Evolutionary conservation across 2,888 invertebrate species (phyloP).

Genomic region (Pheosia gnoma): DNA sequence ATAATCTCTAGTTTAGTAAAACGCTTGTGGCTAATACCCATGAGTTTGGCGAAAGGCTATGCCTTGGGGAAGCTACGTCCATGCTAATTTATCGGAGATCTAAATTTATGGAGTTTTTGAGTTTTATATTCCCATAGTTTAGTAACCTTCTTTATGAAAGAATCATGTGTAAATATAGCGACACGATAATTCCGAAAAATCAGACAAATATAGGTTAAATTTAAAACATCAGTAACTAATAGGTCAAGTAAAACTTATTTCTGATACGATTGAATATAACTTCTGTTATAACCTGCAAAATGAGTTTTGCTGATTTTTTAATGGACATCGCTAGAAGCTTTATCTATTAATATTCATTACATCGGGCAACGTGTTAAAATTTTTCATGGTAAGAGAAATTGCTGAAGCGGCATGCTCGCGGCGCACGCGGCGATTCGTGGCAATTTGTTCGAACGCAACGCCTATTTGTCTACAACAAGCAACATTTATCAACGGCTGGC

Average conservation of each 20-base stretch:
- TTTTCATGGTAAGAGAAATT: constrained; percentile 54
- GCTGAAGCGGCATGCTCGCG: constrained; percentile 42
- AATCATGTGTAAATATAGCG: too few relatives aligned
- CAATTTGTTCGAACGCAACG: constrained; percentile 63
- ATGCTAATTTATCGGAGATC: too few relatives aligned
- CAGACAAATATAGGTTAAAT: too few relatives aligned
- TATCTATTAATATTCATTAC: constrained; percentile 66
- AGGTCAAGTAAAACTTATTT: background rate
- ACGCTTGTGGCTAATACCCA: too few relatives aligned
- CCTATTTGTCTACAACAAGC: constrained; percentile 69
- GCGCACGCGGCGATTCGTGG: constrained; percentile 45
- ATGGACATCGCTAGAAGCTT: constrained; percentile 41
- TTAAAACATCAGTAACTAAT: background rate
- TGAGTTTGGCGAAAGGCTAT: too few relatives aligned
- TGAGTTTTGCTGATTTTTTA: constrained; percentile 41
- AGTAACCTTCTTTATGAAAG: too few relatives aligned
- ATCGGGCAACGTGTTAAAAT: constrained; percentile 50
- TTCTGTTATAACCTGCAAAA: background rate
- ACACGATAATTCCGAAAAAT: too few relatives aligned
- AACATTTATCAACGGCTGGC: constrained; percentile 59
- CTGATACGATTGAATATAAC: background rate
- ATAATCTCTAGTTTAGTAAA: too few relatives aligned
- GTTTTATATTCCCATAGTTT: too few relatives aligned
- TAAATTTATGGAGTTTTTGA: too few relatives aligned
- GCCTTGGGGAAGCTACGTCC: too few relatives aligned